Percentiles rank a stretch among this genome's conserved stretches.
These are phyloP conservation scores for Neofelis nebulosa DNA, from an alignment of 2,113 vertebrate genomes.

Conservation along the genomic window DNA sequence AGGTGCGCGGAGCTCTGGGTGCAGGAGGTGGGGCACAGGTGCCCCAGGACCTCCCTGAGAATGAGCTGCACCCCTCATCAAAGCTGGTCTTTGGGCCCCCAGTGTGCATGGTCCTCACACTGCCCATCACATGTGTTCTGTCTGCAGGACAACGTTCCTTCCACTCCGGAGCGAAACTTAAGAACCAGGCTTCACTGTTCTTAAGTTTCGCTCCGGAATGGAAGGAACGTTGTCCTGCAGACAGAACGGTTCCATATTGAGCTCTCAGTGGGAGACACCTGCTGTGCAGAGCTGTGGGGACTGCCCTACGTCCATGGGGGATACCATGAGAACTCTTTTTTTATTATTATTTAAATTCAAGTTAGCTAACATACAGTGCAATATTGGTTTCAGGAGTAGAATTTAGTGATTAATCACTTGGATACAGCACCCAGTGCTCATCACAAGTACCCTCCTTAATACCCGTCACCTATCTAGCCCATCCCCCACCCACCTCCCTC, in stretches of 20 bases:
- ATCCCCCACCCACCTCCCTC: too few relatives aligned
- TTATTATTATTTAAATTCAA: too few relatives aligned
- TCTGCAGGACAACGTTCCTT: neutral
- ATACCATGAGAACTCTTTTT: neutral
- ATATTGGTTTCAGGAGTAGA: too few relatives aligned
- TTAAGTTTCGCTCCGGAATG: too few relatives aligned
- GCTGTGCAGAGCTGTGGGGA: neutral
- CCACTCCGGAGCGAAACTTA: neutral
- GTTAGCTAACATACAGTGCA: too few relatives aligned
- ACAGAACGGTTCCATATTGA: neutral
- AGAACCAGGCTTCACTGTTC: too few relatives aligned
- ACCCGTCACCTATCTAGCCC: too few relatives aligned
- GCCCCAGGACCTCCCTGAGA: neutral
- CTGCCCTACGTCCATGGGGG: neutral
- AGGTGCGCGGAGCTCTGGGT: neutral
- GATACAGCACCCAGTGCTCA: too few relatives aligned
- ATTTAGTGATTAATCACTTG: too few relatives aligned
- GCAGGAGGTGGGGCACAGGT: neutral
- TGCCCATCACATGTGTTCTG: neutral
- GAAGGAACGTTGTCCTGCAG: too few relatives aligned
- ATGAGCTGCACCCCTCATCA: neutral
- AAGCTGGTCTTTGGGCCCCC: neutral
- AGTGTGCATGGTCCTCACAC: rapidly evolving
- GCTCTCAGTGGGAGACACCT: neutral
- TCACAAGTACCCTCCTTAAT: too few relatives aligned